phyloP scores from a whole-genome alignment of 2,888 invertebrate genomes.

The Marasmarcha lunaedactyla region DNA sequence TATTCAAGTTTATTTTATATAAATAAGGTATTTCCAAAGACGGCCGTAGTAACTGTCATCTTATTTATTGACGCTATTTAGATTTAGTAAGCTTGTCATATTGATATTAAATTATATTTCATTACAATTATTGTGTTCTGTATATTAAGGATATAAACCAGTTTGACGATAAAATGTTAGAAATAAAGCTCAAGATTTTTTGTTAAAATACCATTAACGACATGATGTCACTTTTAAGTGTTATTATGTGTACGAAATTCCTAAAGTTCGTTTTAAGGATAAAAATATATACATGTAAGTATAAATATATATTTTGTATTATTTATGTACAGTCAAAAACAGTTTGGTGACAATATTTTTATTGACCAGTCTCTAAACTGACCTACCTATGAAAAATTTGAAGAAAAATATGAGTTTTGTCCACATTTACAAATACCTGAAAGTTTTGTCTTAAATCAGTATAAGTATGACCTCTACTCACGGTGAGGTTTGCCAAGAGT shows the following conservation, averaged over 20 bases:
- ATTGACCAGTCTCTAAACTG: too few species aligned
- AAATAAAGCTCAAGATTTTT: slow-evolving; percentile 45
- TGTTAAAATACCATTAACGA: neutral
- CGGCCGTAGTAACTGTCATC: slow-evolving; percentile 16
- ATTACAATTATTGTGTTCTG: slow-evolving; percentile 54
- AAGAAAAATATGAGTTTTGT: too few species aligned
- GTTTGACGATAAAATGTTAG: slow-evolving; percentile 39
- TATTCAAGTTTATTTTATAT: too few species aligned
- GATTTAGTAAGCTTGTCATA: slow-evolving; percentile 50
- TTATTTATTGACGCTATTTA: slow-evolving; percentile 63
- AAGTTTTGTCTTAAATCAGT: too few species aligned
- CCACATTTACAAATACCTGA: too few species aligned
- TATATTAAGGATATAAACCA: slow-evolving; percentile 50
- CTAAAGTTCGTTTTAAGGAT: slow-evolving; percentile 50
- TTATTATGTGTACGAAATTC: slow-evolving; percentile 42
- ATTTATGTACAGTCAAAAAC: slow-evolving; percentile 34
- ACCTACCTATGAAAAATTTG: too few species aligned
- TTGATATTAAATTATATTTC: slow-evolving; percentile 60
- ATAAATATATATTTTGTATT: neutral
- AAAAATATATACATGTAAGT: slow-evolving; percentile 10
- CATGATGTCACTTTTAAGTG: slow-evolving; percentile 30
- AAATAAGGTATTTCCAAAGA: too few species aligned
- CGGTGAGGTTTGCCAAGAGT: too few species aligned
- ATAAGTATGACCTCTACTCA: too few species aligned
- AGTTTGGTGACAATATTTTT: too few species aligned